These are phyloP conservation scores for Folsomia manolachei DNA, from an alignment of 2,888 invertebrate species.

Conservation along the genomic window DNA sequence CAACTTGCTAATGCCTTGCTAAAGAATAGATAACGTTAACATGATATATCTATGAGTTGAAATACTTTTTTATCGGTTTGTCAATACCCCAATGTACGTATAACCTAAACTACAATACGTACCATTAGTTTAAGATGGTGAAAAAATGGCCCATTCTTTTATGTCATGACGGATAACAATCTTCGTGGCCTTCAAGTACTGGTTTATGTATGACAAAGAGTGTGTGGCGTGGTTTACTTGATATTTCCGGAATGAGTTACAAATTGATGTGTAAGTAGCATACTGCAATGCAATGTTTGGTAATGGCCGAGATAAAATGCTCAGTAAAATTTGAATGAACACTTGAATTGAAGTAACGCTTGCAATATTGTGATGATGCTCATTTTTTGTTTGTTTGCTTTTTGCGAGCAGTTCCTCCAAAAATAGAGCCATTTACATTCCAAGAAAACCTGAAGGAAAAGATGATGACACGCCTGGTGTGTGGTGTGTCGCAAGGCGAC, in stretches of 20 bases:
- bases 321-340: neutral
- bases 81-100: too few relatives aligned
- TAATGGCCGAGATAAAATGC: conserved; percentile 6
- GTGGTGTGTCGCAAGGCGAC: conserved; percentile 77
- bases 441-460: conserved; percentile 78
- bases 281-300: conserved; percentile 5
- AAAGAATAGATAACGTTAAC: too few relatives aligned
- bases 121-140: too few relatives aligned
- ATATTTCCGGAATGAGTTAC: conserved; percentile 14
- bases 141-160: too few relatives aligned
- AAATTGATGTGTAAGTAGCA: conserved; percentile 21
- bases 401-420: conserved; percentile 65
- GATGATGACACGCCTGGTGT: conserved; percentile 76
- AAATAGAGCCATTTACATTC: conserved; percentile 80
- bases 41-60: too few relatives aligned
- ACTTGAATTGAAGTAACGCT: neutral
- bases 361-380: conserved; percentile 6
- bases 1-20: too few relatives aligned
- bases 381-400: neutral
- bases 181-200: too few relatives aligned
- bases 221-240: conserved; percentile 15
- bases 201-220: too few relatives aligned
- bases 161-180: too few relatives aligned
- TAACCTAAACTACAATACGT: too few relatives aligned
- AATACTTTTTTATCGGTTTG: too few relatives aligned